phyloP scores from a whole-genome alignment of 2,113 vertebrate species.

The Phrynosoma platyrhinos region DNA sequence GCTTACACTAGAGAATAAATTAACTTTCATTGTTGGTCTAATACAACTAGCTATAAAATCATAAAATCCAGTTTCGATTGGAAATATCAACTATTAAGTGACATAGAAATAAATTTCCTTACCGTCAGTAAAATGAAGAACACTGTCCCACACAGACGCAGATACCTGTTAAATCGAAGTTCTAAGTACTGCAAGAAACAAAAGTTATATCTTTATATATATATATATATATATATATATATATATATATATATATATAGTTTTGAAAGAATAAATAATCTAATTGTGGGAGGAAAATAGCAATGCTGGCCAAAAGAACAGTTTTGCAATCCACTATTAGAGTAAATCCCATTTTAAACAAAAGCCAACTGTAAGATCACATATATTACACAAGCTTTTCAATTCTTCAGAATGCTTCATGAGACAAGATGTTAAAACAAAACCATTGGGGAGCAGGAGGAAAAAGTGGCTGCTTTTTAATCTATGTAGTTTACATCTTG shows the following conservation, averaged over 20 bases:
- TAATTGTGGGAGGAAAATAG: not conserved
- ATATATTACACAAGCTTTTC: not conserved
- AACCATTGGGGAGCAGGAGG: not conserved
- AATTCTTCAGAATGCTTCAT: not conserved
- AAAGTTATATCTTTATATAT: not conserved
- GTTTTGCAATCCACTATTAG: not conserved
- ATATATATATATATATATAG: no score
- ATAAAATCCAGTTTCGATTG: not conserved
- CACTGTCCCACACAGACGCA: constrained; percentile 83
- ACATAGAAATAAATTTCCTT: constrained; percentile 66
- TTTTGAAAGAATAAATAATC: not conserved
- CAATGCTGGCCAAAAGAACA: not conserved
- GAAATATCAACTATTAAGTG: not conserved
- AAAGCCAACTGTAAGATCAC: not conserved
- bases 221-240: not conserved
- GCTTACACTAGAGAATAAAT: not conserved
- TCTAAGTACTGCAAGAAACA: constrained; percentile 86
- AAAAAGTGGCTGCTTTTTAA: not conserved
- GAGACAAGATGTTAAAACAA: no score
- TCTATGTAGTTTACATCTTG: no score
- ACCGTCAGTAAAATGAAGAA: constrained; percentile 91
- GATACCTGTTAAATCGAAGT: constrained; percentile 86
- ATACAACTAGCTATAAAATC: not conserved
- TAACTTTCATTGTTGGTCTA: not conserved
- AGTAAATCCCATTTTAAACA: not conserved